These are phyloP conservation scores for Ornithoptera alexandrae DNA, from an alignment of 2,888 invertebrate species.

Conservation along the genomic window DNA sequence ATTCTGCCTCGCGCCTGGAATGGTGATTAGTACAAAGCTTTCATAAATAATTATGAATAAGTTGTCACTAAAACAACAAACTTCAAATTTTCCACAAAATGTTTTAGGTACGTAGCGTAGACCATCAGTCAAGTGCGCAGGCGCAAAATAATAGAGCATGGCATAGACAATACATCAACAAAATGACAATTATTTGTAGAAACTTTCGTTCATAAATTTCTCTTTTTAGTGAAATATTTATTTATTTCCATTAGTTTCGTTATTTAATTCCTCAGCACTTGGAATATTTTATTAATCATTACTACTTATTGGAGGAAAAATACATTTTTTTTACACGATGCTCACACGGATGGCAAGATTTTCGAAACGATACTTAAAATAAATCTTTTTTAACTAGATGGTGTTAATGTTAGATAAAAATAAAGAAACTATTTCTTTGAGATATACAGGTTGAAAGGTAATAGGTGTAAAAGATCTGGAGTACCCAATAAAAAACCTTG, in stretches of 20 bases:
- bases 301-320: no score
- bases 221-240: background rate
- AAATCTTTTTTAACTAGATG: no score
- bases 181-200: slow-evolving; percentile 30
- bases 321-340: no score
- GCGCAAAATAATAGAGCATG: slow-evolving; percentile 77
- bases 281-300: background rate
- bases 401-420: no score
- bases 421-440: no score
- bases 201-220: slow-evolving; percentile 23
- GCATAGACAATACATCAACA: slow-evolving; percentile 63
- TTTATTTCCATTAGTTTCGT: background rate
- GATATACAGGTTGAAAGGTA: no score
- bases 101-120: slow-evolving; percentile 77
- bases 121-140: slow-evolving; percentile 79
- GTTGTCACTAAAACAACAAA: slow-evolving; percentile 79
- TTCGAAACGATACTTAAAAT: no score
- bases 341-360: no score
- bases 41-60: slow-evolving; percentile 76
- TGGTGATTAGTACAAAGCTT: slow-evolving; percentile 74
- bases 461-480: no score
- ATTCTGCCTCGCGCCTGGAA: slow-evolving; percentile 74
- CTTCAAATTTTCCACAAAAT: slow-evolving; percentile 79
- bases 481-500: no score
- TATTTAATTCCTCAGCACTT: background rate